phyloP scores from a whole-genome alignment of 2,113 vertebrate genomes.

The Cynopterus brachyotis region DNA sequence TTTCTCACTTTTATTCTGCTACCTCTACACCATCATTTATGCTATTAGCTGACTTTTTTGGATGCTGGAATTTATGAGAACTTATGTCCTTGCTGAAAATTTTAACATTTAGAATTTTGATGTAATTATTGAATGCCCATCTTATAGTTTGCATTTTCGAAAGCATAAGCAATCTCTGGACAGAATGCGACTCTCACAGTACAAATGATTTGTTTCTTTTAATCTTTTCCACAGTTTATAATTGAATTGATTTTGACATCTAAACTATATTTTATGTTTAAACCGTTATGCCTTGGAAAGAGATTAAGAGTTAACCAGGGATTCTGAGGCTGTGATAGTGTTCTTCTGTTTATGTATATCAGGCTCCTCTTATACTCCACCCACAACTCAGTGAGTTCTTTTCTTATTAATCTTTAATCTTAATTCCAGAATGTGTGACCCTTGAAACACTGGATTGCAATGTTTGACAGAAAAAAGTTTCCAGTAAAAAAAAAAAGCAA shows the following conservation, averaged over 20 bases:
- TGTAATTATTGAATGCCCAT: slow-evolving; percentile 75
- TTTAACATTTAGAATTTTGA: slow-evolving; percentile 25
- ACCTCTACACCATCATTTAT: not conserved
- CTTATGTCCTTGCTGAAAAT: not conserved
- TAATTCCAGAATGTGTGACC: slow-evolving; percentile 63
- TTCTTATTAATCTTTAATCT: slow-evolving; percentile 74
- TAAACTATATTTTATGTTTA: slow-evolving; percentile 68
- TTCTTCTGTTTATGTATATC: slow-evolving; percentile 58
- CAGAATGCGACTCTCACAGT: slow-evolving; percentile 48
- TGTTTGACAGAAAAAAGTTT: slow-evolving; percentile 66
- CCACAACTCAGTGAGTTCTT: slow-evolving; percentile 52
- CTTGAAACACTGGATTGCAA: slow-evolving; percentile 74
- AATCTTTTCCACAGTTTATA: slow-evolving; percentile 66
- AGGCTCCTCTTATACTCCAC: slow-evolving; percentile 23
- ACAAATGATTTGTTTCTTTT: slow-evolving; percentile 72
- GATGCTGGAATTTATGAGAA: not conserved
- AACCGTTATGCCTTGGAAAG: slow-evolving; percentile 63
- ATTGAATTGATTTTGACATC: slow-evolving; percentile 74
- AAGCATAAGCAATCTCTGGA: slow-evolving; percentile 61
- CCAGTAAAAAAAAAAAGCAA: slow-evolving; percentile 52
- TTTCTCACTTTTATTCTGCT: not conserved
- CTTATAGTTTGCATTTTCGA: slow-evolving; percentile 72
- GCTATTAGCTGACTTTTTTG: not conserved
- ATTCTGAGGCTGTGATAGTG: slow-evolving; percentile 56
- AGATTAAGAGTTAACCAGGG: slow-evolving; percentile 59